Base-by-base conservation (phyloP, 2,113 vertebrate genomes). In the Vireo altiloquus region DNA sequence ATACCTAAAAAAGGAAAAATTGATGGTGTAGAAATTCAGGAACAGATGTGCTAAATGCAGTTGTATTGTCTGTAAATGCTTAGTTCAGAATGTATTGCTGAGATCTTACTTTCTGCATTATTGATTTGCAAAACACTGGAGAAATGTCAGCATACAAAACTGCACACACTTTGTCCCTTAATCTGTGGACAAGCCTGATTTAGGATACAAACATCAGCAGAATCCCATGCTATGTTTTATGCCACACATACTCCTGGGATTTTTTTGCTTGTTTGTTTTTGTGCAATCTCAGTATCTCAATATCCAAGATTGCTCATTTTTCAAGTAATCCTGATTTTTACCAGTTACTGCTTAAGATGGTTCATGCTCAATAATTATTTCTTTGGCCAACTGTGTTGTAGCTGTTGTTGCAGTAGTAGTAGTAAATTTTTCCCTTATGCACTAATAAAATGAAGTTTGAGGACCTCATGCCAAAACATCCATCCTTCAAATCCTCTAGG, bases 311-410 rank as follows among this genome's bases (percentile, higher is more conserved):
- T 47, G 94, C 47, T 94, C 2, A 21, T 82, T 89, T 96, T 97
- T 88, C 89, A 97, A 94, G 93, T 50, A 92, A 94, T 72, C 50
- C 15, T 7, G 15, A 9, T 95, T 98, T 94, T 96, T 96, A 94
- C 80, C 89, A 87, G 40, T 72, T 68, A 31, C 37, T 91, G n/a
- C 64, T 79, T 46, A 80, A 94, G 79, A 50, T 66, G 82, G 64
- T 76, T 97, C 59, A 63, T 72, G 83, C 90, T 94, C 79, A 82
- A 18, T 88, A 65, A 77, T 72, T 78, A 56, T 87, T 91, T 70
- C 52, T 90, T 86, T 80, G 70, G 39, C 59, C 50, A 90, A 10
- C 94, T 70, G 56, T 86, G 47, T 69, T 63, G 86, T 30, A 46
- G 63, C 7, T 17, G 59, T n/a, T 8, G n/a, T 50, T 7, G 66